Percentiles rank a stretch among this genome's conserved stretches.
Evolutionary conservation across 2,113 vertebrate genomes (phyloP).

Genomic region (Gymnocephalus cernua): DNA sequence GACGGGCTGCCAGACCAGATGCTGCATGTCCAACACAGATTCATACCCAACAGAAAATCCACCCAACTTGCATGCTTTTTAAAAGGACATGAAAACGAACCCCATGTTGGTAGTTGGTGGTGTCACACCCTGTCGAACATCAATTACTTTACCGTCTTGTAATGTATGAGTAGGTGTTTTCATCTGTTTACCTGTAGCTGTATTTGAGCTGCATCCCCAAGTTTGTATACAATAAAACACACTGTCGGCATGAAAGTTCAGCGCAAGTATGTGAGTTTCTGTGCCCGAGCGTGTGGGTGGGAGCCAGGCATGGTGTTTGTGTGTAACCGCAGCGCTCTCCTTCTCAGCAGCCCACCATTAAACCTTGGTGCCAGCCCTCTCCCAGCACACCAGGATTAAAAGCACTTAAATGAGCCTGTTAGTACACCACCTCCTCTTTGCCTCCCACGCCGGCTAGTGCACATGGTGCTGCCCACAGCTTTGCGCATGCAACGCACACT

Average conservation of each 20-base stretch:
- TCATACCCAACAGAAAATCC: neutral
- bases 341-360: constrained; percentile 75
- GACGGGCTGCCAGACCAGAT: neutral
- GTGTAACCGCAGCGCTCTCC: constrained; percentile 58
- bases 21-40: neutral
- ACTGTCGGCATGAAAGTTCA: constrained; percentile 31
- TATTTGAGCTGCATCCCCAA: neutral
- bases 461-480: constrained; percentile 70
- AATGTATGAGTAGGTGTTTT: constrained; percentile 3
- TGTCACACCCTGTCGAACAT: constrained; percentile 7
- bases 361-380: constrained; percentile 72
- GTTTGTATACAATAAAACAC: constrained; percentile 40
- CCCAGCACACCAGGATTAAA: constrained; percentile 80
- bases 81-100: constrained; percentile 4
- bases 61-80: neutral
- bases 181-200: constrained; percentile 9
- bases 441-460: constrained; percentile 65
- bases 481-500: constrained; percentile 49
- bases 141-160: neutral
- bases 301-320: constrained; percentile 45
- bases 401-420: constrained; percentile 80
- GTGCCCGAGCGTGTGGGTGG: constrained; percentile 49
- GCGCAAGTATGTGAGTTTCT: constrained; percentile 36
- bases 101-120: neutral
- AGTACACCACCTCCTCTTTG: constrained; percentile 68